These are phyloP conservation scores for Melipona bicolor DNA, from an alignment of 2,888 invertebrate species.

Conservation along the genomic window DNA sequence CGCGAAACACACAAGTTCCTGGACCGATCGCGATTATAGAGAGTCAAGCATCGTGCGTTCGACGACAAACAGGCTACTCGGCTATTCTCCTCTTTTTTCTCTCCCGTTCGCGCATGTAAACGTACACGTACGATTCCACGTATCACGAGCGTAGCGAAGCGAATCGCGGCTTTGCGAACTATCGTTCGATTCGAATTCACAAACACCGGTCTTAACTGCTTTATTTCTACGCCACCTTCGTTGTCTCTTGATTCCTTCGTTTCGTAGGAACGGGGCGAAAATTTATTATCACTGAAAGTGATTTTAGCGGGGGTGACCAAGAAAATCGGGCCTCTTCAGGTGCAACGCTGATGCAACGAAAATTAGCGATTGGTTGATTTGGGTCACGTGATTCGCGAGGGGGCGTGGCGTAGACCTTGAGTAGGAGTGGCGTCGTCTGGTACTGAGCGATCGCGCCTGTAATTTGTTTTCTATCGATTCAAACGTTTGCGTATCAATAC, in stretches of 20 bases:
- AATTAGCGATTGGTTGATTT: no score
- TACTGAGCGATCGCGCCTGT: no score
- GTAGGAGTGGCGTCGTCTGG: no score
- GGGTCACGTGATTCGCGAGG: no score
- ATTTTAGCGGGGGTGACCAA: no score
- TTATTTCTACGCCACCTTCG: constrained; percentile 16
- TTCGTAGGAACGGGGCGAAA: neutral
- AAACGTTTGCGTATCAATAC: no score
- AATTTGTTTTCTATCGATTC: no score
- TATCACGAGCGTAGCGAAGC: constrained; percentile 2
- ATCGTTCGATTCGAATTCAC: constrained; percentile 50
- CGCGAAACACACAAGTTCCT: neutral
- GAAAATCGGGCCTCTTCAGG: no score
- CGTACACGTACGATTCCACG: neutral
- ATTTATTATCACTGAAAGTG: neutral
- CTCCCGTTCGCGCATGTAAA: no score
- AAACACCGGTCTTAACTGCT: constrained; percentile 45
- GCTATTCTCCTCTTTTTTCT: neutral
- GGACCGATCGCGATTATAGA: constrained; percentile 9
- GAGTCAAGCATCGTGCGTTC: neutral
- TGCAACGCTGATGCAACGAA: no score
- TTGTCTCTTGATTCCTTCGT: neutral
- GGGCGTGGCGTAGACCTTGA: no score
- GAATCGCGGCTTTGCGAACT: constrained; percentile 20
- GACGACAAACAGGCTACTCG: neutral